Evolutionary conservation across 2,113 vertebrate species (phyloP).

Genomic region (Mustela nigripes): DNA sequence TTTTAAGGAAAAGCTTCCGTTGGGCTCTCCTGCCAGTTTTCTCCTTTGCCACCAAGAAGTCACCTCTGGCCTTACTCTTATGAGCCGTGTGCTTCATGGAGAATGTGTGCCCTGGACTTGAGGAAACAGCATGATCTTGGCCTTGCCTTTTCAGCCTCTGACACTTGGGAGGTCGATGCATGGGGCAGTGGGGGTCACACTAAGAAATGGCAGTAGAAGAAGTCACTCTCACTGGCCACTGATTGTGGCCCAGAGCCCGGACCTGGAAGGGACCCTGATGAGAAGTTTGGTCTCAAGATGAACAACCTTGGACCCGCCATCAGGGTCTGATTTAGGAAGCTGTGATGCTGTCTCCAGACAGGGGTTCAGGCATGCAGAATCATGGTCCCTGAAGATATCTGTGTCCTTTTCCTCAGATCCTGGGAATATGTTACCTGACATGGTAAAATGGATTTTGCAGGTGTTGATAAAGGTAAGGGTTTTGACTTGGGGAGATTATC

Average conservation of each 20-base stretch:
- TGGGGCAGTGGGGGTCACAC: fast-evolving
- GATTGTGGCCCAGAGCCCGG: neutral
- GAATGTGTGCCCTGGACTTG: constrained; percentile 71
- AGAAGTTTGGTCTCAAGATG: neutral
- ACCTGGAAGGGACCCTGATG: neutral
- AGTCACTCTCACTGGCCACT: fast-evolving
- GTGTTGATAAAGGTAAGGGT: neutral
- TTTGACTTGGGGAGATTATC: neutral
- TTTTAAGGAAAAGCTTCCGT: neutral
- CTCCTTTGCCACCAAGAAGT: constrained; percentile 80
- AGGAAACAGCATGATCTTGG: constrained; percentile 75
- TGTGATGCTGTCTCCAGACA: neutral
- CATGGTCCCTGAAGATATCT: neutral
- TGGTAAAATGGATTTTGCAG: neutral
- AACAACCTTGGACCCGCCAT: neutral
- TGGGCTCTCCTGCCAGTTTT: constrained; percentile 58
- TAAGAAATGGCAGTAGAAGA: neutral
- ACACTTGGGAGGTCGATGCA: fast-evolving
- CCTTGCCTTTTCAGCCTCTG: constrained; percentile 11
- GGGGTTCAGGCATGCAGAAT: neutral
- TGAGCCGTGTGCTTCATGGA: constrained; percentile 67
- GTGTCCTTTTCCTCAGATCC: neutral
- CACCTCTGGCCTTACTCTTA: constrained; percentile 82
- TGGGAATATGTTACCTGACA: neutral
- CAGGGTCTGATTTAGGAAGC: neutral